Evolutionary conservation across 1,140 invertebrate genomes (phyloP).

Genomic region (Mya arenaria): DNA sequence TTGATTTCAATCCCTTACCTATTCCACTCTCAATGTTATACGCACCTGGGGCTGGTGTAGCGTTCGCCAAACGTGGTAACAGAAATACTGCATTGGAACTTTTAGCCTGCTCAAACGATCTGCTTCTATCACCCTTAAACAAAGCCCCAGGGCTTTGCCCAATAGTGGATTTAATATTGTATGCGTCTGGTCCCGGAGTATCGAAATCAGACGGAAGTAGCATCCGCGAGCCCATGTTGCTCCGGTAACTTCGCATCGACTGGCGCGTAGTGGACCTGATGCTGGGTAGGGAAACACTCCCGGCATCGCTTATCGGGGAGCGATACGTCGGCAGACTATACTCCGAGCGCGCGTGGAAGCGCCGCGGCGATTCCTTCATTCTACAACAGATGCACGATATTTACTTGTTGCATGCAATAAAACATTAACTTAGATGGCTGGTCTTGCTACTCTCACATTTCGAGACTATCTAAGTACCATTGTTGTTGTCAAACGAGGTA

Average conservation of each 20-base stretch:
- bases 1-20: slow-evolving; percentile 46
- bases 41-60: slow-evolving; percentile 59
- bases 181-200: slow-evolving; percentile 60
- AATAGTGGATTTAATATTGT: slow-evolving; percentile 59
- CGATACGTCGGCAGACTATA: slow-evolving; percentile 21
- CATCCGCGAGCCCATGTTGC: slow-evolving; percentile 39
- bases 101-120: slow-evolving; percentile 60
- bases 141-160: slow-evolving; percentile 42
- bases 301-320: slow-evolving; percentile 40
- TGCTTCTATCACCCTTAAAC: slow-evolving; percentile 58
- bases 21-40: slow-evolving; percentile 50
- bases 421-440: no score
- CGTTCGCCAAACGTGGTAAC: slow-evolving; percentile 51
- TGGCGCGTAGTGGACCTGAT: slow-evolving; percentile 35
- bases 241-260: slow-evolving; percentile 29
- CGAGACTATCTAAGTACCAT: no score
- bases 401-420: no score
- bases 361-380: slow-evolving; percentile 44
- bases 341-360: slow-evolving; percentile 45
- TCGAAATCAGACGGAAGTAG: slow-evolving; percentile 44
- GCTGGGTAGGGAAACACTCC: slow-evolving; percentile 48
- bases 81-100: slow-evolving; percentile 63
- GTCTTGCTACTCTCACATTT: no score
- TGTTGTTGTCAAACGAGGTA: no score
- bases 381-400: slow-evolving; percentile 30